Evolutionary conservation across 2,113 vertebrate species (phyloP).

Genomic region (Carettochelys insculpta): DNA sequence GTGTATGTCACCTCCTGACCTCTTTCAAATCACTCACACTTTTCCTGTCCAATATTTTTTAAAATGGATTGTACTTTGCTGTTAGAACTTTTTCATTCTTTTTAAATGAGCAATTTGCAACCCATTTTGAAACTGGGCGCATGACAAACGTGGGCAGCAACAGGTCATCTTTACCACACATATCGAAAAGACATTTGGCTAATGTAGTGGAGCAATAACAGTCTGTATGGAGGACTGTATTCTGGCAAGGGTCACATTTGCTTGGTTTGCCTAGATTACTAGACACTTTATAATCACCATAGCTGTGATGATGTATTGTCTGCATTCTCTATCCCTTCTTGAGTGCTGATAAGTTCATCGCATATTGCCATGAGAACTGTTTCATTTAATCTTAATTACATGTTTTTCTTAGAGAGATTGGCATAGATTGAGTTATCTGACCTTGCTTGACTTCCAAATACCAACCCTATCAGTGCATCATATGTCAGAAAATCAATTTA

Average conservation of each 20-base stretch:
- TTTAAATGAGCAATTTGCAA: background rate
- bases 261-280: conserved; percentile 20
- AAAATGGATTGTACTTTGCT: background rate
- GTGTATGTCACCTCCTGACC: background rate
- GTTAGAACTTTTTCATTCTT: background rate
- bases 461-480: background rate
- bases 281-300: background rate
- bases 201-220: background rate
- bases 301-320: conserved; percentile 17
- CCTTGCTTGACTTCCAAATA: background rate
- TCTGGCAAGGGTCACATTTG: background rate
- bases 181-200: background rate
- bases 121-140: background rate
- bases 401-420: background rate
- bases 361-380: background rate
- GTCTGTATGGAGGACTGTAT: background rate
- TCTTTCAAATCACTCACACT: background rate
- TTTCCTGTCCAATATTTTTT: background rate
- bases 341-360: conserved; percentile 18
- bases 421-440: background rate
- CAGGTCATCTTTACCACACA: background rate
- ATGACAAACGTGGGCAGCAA: background rate
- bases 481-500: background rate
- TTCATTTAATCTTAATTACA: background rate
- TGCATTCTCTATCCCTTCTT: conserved; percentile 35